These are phyloP conservation scores for Delia radicum DNA, from an alignment of 1,140 invertebrate genomes.

Conservation along the genomic window DNA sequence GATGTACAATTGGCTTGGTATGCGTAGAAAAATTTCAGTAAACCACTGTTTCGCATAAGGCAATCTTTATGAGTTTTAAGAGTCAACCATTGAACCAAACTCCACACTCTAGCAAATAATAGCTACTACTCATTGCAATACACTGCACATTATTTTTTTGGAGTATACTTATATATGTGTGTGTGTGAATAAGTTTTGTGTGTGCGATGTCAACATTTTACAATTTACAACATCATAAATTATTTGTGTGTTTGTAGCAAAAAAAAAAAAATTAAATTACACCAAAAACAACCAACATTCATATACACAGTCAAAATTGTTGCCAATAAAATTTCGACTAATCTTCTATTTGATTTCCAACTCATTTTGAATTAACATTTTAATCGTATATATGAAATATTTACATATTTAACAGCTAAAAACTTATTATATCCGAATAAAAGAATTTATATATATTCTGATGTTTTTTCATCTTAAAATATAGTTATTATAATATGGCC, in stretches of 20 bases:
- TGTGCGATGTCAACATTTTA: slow-evolving; percentile 17
- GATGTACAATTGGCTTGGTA: no score
- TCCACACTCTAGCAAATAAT: background rate
- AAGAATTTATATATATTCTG: no score
- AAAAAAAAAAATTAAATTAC: background rate
- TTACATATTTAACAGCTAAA: no score
- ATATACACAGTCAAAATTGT: background rate
- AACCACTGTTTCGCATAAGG: background rate
- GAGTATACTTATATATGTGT: background rate
- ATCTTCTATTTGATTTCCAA: no score
- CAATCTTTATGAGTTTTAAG: background rate
- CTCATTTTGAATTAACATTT: no score
- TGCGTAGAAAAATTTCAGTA: no score
- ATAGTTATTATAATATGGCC: no score
- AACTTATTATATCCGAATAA: no score
- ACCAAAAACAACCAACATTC: background rate
- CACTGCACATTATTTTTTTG: background rate
- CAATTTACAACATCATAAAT: slow-evolving; percentile 22
- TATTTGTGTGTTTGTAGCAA: slow-evolving; percentile 1
- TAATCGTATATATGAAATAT: no score
- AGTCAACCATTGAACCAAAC: background rate
- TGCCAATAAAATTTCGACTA: no score
- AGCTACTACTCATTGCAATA: background rate
- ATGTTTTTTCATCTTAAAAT: no score
- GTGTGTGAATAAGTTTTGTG: background rate